Conservation (phyloP, 2,888 invertebrate species). For the Eustalomyia histrio region DNA sequence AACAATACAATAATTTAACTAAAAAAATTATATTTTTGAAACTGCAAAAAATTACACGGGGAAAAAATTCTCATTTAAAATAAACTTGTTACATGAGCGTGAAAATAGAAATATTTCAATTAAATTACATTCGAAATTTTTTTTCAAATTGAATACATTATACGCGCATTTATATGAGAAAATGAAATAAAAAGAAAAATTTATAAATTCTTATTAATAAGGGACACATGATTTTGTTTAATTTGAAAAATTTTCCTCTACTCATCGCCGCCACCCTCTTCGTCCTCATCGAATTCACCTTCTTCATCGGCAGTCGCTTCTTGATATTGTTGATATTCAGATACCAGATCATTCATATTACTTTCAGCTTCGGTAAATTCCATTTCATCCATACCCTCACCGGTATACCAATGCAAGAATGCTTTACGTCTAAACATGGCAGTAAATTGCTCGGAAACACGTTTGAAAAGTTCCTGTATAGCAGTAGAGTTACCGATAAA, state of each 20-base stretch:
- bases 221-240: not conserved
- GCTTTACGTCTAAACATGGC: slow-evolving; percentile 98
- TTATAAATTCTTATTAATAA: no score
- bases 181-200: not conserved
- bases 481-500: slow-evolving; percentile 96
- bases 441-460: slow-evolving; percentile 94
- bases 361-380: slow-evolving; percentile 97
- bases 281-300: slow-evolving; percentile 87
- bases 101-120: not conserved
- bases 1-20: no score
- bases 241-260: slow-evolving; percentile 68
- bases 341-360: slow-evolving; percentile 94
- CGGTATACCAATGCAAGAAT: slow-evolving; percentile 99
- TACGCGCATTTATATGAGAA: not conserved
- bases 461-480: slow-evolving; percentile 95
- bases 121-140: not conserved
- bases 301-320: slow-evolving; percentile 94
- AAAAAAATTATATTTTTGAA: no score
- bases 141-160: not conserved
- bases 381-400: slow-evolving; percentile 98
- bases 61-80: no score
- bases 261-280: slow-evolving; percentile 78
- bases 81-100: no score
- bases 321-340: slow-evolving; percentile 96
- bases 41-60: no score